These are phyloP conservation scores for Bothrops jararaca DNA, from an alignment of 2,113 vertebrate species.

Conservation along the genomic window DNA sequence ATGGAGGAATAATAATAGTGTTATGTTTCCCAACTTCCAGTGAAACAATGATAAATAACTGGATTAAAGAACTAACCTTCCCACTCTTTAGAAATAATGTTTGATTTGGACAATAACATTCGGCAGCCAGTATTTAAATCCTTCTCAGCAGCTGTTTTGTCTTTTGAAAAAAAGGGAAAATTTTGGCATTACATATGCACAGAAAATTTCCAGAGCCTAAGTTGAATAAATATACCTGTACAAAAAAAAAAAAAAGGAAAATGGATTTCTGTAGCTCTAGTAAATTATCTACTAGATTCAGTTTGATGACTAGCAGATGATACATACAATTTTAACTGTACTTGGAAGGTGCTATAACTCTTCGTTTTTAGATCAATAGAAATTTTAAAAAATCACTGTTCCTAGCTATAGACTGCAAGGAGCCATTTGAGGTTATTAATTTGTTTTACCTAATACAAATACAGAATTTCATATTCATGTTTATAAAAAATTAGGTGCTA, in stretches of 20 bases:
- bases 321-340: background rate
- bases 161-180: background rate
- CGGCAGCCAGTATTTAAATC: background rate
- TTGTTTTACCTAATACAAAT: background rate
- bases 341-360: background rate
- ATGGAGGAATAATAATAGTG: background rate
- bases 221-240: background rate
- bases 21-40: background rate
- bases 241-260: background rate
- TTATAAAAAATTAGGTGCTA: background rate
- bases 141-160: background rate
- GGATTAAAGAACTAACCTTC: background rate
- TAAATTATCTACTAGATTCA: background rate
- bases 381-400: background rate
- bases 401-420: background rate
- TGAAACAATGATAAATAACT: background rate
- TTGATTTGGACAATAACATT: background rate
- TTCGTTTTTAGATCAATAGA: background rate
- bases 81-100: background rate
- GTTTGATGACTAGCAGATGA: background rate
- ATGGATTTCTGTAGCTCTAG: background rate
- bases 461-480: background rate
- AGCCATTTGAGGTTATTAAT: background rate
- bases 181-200: background rate
- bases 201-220: background rate